Evolutionary conservation across 2,888 invertebrate species (phyloP), one percentile per base, ranked within the genome.

Genomic region (Uloborus plumipes): DNA sequence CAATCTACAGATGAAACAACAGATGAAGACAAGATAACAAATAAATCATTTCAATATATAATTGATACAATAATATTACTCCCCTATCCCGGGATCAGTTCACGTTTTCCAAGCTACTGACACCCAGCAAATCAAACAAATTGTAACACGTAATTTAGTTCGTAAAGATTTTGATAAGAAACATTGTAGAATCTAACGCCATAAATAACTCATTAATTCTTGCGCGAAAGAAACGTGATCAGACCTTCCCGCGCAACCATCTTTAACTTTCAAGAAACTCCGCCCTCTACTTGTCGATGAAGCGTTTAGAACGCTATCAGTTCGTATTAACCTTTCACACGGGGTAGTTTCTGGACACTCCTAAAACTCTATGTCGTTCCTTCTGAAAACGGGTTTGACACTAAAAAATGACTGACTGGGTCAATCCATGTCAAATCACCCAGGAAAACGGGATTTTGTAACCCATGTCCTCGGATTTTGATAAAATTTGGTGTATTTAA

Each of bases 171-270:
- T 73, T 64, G 70, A 26, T 62, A 61, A 69, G 64, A 75, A 81
- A 81, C 74, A 70, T 67, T 66, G 79, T 73, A 67, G 66, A 79
- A 72, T 22, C 66, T 55, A 67, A 49, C 61, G 58, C 53, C 26
- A 81, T 72, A 74, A 64, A 58, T 47, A 39, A 69, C 64, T 65
- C 80, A 81, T 81, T 81, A 81, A 81, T 81, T 81, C 55, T n/a
- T 58, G 58, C 55, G 59, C 20, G 62, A 70, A 81, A 71, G 70
- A 65, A 69, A 69, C 80, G 80, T 81, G 80, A 81, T 74, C 18
- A 53, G 69, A 65, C 80, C 80, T 65, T 58, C 80, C 80, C 80
- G 74, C 65, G 64, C 39, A 49, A 31, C 51, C 69, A 74, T 74
- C 64, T 70, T 81, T 81, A 70, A 81, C 74, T 70, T 81, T 81